A percentile compares a stretch with the other conserved stretches of the same genome.
Evolutionary conservation across 2,113 vertebrate genomes (phyloP).

Genomic region (Istiophorus platypterus): DNA sequence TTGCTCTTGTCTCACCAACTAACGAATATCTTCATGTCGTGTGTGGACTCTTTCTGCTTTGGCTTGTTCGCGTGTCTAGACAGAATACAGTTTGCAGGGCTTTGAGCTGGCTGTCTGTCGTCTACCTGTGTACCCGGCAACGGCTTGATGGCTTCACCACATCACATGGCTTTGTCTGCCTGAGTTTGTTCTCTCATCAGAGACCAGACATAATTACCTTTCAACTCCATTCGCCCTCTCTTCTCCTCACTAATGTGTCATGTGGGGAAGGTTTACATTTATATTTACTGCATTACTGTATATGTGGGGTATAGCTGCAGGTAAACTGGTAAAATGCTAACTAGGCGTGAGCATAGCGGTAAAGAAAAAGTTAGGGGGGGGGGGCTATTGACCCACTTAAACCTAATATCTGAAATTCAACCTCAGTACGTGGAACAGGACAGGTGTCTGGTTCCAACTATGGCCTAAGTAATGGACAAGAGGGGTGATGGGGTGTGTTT

Average conservation of each 20-base stretch:
- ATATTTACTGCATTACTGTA: neutral
- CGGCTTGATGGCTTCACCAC: conserved; percentile 68
- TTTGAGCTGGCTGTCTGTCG: conserved; percentile 65
- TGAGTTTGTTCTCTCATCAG: conserved; percentile 67
- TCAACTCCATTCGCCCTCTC: conserved; percentile 59
- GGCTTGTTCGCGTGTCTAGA: conserved; percentile 74
- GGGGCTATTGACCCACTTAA: conserved; percentile 54
- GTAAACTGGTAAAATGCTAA: conserved; percentile 39
- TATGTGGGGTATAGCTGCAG: conserved; percentile 20
- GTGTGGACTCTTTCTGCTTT: conserved; percentile 51
- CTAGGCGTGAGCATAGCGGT: conserved; percentile 45
- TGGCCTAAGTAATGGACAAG: conserved; percentile 50
- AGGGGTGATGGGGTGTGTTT: conserved; percentile 34
- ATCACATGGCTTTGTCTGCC: conserved; percentile 75
- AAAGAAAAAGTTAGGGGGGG: conserved; percentile 2
- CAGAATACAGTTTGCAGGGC: conserved; percentile 57
- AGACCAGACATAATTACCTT: conserved; percentile 68
- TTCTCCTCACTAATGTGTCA: conserved; percentile 22
- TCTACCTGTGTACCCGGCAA: conserved; percentile 64
- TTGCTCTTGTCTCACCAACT: conserved; percentile 34
- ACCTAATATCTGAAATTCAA: conserved; percentile 76
- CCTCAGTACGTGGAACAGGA: conserved; percentile 57
- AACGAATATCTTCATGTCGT: conserved; percentile 46
- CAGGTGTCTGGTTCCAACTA: conserved; percentile 69
- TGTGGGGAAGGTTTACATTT: neutral